Evolutionary conservation across 2,888 invertebrate genomes (phyloP).

Genomic region (Balanococcus diminutus): DNA sequence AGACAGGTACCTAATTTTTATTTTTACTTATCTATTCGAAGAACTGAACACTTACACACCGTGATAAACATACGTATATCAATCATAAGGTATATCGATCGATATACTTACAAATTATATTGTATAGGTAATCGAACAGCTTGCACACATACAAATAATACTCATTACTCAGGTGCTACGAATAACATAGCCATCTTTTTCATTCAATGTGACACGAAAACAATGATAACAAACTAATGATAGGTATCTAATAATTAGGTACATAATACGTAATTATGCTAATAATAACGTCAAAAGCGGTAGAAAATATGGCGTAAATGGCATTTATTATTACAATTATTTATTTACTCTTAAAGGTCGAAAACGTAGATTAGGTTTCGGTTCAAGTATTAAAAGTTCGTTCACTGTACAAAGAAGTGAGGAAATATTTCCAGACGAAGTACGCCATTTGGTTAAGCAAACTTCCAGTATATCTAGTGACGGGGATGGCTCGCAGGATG

Average conservation of each 20-base stretch:
- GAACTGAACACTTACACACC: not conserved
- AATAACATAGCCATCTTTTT: not conserved
- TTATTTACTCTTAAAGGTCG: conserved; percentile 69
- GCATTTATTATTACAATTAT: conserved; percentile 8
- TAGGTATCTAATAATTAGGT: no score
- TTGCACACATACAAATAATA: not conserved
- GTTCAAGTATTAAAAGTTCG: conserved; percentile 92
- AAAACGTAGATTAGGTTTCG: conserved; percentile 93
- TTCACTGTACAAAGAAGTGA: conserved; percentile 98
- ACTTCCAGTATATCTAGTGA: conserved; percentile 94
- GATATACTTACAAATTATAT: no score
- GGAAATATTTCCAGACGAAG: conserved; percentile 91
- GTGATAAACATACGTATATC: not conserved
- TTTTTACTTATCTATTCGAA: not conserved
- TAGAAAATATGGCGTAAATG: not conserved
- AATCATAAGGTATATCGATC: no score
- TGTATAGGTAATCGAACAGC: not conserved
- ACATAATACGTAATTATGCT: not conserved
- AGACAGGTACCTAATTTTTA: not conserved
- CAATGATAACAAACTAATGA: not conserved
- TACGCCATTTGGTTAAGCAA: conserved; percentile 72
- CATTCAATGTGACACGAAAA: not conserved
- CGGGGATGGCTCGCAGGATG: conserved; percentile 68
- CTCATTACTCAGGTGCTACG: no score
- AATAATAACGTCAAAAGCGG: not conserved